Percentiles rank a stretch among this genome's conserved stretches.
phyloP scores from a whole-genome alignment of 1,140 invertebrate genomes.

The Apis mellifera region Amel_HAv3.1 CM009938.2:645501-646000 shows the following conservation, averaged over 20 bases:
- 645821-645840: too few species aligned
- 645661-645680: neutral
- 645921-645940: too few species aligned
- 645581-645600: neutral
- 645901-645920: too few species aligned
- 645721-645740: neutral
- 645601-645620: neutral
- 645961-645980: too few species aligned
- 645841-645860: too few species aligned
- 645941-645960: too few species aligned
- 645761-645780: neutral
- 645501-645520: neutral
- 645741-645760: neutral
- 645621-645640: conserved; percentile 1
- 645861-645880: too few species aligned
- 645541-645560: neutral
- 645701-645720: neutral
- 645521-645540: neutral
- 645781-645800: neutral
- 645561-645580: neutral
- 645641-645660: neutral
- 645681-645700: neutral
- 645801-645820: too few species aligned
- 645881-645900: too few species aligned
- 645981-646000: neutral